Base-by-base conservation (phyloP, 2,113 vertebrate genomes). In the Salvelinus fontinalis region DNA sequence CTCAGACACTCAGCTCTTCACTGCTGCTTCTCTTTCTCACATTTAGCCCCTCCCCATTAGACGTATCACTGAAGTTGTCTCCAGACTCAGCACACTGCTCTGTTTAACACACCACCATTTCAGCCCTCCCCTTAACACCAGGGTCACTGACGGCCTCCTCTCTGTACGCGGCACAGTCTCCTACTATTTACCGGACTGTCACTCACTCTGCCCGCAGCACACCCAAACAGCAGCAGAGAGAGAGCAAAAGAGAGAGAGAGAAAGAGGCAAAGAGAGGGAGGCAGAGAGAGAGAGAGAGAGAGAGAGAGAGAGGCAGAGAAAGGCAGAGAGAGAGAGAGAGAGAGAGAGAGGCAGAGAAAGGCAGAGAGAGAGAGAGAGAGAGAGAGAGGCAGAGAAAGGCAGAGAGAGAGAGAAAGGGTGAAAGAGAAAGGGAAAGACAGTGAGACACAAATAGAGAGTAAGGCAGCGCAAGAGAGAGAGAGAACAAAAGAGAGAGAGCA, bases 161-260 rank as follows among this genome's bases (percentile, higher is more conserved):
- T 67, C 26, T 29, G 11, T 67, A 24, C 14, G 4, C 12, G 1
- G 26, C 66, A 16, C 29, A 16, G 3, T 31, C 29, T 67, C 66
- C 5, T 14, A 2, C 16, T 13, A 16, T 67, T 29, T 29, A 11
- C 22, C 5, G 14, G 9, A 27, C 65, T 24, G 22, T 29, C 27
- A 9, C 65, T 67, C 65, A 27, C 24, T 29, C 26, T 67, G 60
- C 73, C 79, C 76, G 60, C 51, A 65, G 44, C 71, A 13, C 49
- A 51, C 44, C 27, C 66, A 78, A 70, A 72, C 69, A 78, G 54
- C 11, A 26, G 18, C 1, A 26, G 26, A 13, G 16, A 14, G 62
- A 65, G 62, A 65, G 3, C n/a, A n/a, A n/a, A n/a, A n/a, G n/a
- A n/a, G n/a, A n/a, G n/a, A n/a, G 60, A 62, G 22, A 62, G 26